Conservation (phyloP, 2,113 vertebrate genomes). For the Gadus macrocephalus region DNA sequence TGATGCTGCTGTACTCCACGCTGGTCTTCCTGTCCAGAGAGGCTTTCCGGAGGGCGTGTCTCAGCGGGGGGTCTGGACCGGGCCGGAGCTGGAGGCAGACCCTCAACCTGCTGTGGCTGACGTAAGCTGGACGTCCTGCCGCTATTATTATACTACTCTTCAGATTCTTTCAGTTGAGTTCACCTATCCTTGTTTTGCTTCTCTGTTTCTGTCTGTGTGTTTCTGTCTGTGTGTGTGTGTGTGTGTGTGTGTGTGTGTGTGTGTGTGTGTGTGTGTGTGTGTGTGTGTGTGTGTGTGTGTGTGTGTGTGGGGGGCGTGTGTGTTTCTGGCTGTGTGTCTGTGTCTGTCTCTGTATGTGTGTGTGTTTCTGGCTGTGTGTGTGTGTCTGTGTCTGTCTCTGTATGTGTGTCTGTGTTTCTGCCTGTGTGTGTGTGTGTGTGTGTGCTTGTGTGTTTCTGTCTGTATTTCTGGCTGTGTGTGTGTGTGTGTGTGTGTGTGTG, state of each 20-base stretch:
- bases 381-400: too few relatives aligned
- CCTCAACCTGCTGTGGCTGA: constrained; percentile 91
- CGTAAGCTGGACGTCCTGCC: constrained; percentile 72
- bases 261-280: too few relatives aligned
- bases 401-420: too few relatives aligned
- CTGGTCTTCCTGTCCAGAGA: constrained; percentile 90
- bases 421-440: too few relatives aligned
- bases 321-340: neutral
- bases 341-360: neutral
- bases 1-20: constrained; percentile 91
- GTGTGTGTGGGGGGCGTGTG: neutral
- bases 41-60: constrained; percentile 90
- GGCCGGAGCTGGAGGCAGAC: constrained; percentile 86
- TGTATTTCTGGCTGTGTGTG: too few relatives aligned
- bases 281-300: too few relatives aligned
- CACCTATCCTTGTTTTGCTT: neutral
- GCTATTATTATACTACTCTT: neutral
- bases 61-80: constrained; percentile 74
- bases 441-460: too few relatives aligned
- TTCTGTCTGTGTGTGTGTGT: neutral
- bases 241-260: neutral
- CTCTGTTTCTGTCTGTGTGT: neutral
- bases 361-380: too few relatives aligned
- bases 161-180: neutral
- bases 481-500: neutral